Evolutionary conservation across 2,113 vertebrate species (phyloP), one percentile per base, ranked within the genome.

Genomic region (Eupsittula cactorum): DNA sequence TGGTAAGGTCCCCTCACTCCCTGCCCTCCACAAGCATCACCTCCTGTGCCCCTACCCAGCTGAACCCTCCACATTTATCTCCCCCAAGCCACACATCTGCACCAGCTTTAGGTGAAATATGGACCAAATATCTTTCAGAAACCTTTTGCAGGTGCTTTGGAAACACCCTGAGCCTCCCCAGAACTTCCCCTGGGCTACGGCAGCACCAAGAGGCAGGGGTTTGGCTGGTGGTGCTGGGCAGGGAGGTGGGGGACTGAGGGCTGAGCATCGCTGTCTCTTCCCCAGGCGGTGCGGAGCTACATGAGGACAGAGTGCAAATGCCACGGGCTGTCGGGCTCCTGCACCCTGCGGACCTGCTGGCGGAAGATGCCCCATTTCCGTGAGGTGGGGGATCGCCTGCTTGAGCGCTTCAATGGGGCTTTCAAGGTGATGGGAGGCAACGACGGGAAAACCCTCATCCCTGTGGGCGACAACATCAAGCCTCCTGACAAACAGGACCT

Each of bases 251-350:
- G 25, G 16, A 4, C 9, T 0, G 0, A 28, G 49, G 18, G 15
- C 86, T 97, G 82, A 96, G 52, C 60, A 0, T 15, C 1, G 2
- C 73, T 11, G 2, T 92, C 64, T 79, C 37, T 92, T 49, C 70
- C 82, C 10, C 96, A 99, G 99, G 99, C 99, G 1, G 99, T 99
- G 96, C 98, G 98, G 97, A 98, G 99, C 94, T 99, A 99, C 97
- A 99, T 99, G 98, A 98, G 99, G 95, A 99, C 99, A 23, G 99
- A 99, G 85, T 99, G 99, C 93, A 99, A 99, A 94, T 99, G 99
- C 93, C 99, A 99, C 2, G 99, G 99, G 7, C 98, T 99, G 75
- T 99, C 99, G 0, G 99, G 99, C 69, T 99, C 99, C 15, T 99
- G 99, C 98, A 99, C 99, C 4, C 96, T 99, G 93, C 97, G 99